Evolutionary conservation across 2,888 invertebrate species (phyloP), one percentile per base, ranked within the genome.

Genomic region (Oasisia sp.): DNA sequence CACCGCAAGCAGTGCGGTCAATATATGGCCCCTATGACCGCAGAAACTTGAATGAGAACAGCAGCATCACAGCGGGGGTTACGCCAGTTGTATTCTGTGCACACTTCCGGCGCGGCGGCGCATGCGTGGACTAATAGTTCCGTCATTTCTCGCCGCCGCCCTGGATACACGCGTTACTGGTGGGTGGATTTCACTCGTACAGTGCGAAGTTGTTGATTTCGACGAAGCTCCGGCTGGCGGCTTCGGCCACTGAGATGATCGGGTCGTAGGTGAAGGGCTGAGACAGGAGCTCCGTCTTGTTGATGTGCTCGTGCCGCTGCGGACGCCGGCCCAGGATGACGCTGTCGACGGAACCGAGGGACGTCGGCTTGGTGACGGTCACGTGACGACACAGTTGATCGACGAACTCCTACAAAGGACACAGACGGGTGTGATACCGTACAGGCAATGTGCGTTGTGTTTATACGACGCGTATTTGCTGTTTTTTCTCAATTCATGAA

Each of bases 171-270:
- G 5, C 7, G 74, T 74, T 74, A 19, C 74, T 74, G 74, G 74
- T 74, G 19, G 0, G 74, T 74, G 74, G 27, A 19, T n/a, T 14
- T 74, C 74, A 74, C 74, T 74, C 74, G 74, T 74, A 74, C 74
- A 74, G 74, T 74, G 74, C 74, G 74, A 74, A 74, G 74, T 74
- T 74, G 74, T 74, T 74, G 74, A 91, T 91, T 45, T 56, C 32
- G 32, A 91, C 32, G n/a, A 91, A 91, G 56, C 50, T 50, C 12
- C 91, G 44, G 9, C 45, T 11, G 19, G 91, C 91, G 19, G 91
- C 91, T n/a, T 91, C 91, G 27, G 91, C 91, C 56, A 91, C 91
- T 32, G 91, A 91, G 4, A 91, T 91, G 44, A 91, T 91, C 8
- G n/a, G 32, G 32, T 91, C 50, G 74, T 74, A 74, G 27, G 74